Evolutionary conservation across 2,888 invertebrate species (phyloP).

Genomic region (Nephrotoma guestfalica): DNA sequence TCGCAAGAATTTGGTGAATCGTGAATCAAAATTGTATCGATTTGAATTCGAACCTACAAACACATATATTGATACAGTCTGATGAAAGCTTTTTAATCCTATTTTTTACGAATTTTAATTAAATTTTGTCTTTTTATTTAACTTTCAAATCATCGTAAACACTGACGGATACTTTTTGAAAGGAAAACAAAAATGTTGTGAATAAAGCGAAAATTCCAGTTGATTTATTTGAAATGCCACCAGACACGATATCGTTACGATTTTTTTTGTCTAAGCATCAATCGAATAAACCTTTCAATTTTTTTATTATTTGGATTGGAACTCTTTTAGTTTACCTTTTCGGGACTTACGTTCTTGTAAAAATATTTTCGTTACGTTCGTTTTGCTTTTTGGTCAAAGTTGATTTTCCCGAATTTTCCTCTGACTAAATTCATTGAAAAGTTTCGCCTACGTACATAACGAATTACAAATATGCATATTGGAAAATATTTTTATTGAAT

Average conservation of each 20-base stretch:
- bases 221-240: background rate
- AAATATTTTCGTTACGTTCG: background rate
- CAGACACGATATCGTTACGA: background rate
- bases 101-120: background rate
- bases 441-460: background rate
- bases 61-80: background rate
- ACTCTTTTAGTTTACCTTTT: background rate
- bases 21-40: too few species aligned
- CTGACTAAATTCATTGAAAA: background rate
- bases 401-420: background rate
- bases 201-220: background rate
- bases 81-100: background rate
- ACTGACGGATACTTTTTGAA: background rate
- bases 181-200: background rate
- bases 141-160: background rate
- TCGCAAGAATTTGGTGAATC: too few species aligned
- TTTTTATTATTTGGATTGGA: background rate
- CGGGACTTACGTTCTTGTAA: background rate
- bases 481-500: background rate
- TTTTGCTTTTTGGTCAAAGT: background rate
- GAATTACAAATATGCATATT: background rate
- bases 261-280: background rate
- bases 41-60: too few species aligned
- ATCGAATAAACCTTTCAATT: background rate
- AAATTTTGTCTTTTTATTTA: background rate